phyloP scores from a whole-genome alignment of 2,797 vertebrate species.

The Pagetopsis macropterus region DNA sequence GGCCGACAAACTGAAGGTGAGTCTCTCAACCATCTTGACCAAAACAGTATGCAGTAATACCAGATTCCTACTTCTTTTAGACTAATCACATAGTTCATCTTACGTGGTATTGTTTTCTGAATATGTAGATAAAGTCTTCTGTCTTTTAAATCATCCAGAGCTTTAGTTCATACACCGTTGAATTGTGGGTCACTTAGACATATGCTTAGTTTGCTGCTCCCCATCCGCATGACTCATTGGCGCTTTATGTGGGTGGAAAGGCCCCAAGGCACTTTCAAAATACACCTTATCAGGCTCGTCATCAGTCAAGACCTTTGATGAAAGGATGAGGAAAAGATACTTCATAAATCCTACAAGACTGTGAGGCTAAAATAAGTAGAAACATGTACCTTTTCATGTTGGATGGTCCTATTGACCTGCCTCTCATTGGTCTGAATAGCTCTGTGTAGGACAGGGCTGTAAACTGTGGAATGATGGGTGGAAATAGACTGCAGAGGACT shows the following conservation, averaged over 20 bases:
- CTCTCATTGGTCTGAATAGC: background rate
- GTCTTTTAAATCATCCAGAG: background rate
- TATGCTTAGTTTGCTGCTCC: slow-evolving; percentile 18
- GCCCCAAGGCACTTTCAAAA: slow-evolving; percentile 29
- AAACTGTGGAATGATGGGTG: slow-evolving; percentile 49
- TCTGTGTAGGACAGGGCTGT: slow-evolving; percentile 25
- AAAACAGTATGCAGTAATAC: slow-evolving; percentile 4
- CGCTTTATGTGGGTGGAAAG: slow-evolving; percentile 4
- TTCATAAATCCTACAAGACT: slow-evolving; percentile 8
- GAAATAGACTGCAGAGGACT: slow-evolving; percentile 37
- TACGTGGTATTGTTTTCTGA: background rate
- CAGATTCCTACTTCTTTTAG: slow-evolving; percentile 13
- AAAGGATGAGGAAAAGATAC: slow-evolving; percentile 1
- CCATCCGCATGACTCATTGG: slow-evolving; percentile 36
- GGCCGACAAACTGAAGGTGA: slow-evolving; percentile 86
- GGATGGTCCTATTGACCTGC: background rate
- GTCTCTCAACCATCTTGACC: slow-evolving; percentile 25
- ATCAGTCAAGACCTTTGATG: slow-evolving; percentile 35
- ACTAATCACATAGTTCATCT: background rate
- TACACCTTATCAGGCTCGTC: slow-evolving; percentile 29
- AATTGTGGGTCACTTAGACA: background rate
- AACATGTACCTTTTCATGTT: slow-evolving; percentile 4
- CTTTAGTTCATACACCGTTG: background rate
- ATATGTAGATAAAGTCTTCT: background rate
- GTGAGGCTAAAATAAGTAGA: slow-evolving; percentile 11